A percentile compares a stretch with the other conserved stretches of the same genome.
These are phyloP conservation scores for Drosophila acutilabella DNA, from an alignment of 2,888 invertebrate genomes.

Conservation along the genomic window DNA sequence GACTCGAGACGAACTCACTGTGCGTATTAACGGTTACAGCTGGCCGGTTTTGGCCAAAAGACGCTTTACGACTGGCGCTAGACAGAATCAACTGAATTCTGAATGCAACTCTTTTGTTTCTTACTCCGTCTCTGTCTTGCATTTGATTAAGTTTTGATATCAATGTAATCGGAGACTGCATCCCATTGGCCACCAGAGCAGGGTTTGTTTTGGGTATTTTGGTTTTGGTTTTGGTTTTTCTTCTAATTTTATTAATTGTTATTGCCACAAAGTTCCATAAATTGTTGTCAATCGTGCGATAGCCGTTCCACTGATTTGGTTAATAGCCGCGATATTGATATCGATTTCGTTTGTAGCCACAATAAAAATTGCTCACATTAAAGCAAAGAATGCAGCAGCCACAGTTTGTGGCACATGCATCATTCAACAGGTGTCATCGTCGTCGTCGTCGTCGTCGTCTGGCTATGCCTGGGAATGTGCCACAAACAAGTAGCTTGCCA, in stretches of 20 bases:
- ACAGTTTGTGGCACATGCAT: constrained; percentile 26
- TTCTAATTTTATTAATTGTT: constrained; percentile 82
- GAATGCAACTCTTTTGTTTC: constrained; percentile 53
- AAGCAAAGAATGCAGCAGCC: constrained; percentile 27
- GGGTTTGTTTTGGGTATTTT: constrained; percentile 1
- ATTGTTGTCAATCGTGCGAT: constrained; percentile 62
- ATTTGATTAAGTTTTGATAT: constrained; percentile 74
- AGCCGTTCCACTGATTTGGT: constrained; percentile 75
- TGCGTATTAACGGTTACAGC: constrained; percentile 61
- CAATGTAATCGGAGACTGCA: constrained; percentile 59
- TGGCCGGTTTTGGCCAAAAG: constrained; percentile 62
- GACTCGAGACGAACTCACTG: constrained; percentile 4
- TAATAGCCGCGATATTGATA: constrained; percentile 72
- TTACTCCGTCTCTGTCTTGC: constrained; percentile 14
- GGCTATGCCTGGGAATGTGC: constrained; percentile 21
- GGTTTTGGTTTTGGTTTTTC: constrained; percentile 32
- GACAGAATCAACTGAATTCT: constrained; percentile 32
- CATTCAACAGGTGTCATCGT: constrained; percentile 30
- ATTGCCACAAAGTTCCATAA: constrained; percentile 78
- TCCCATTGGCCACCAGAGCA: constrained; percentile 57
- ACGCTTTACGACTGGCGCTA: constrained; percentile 67
- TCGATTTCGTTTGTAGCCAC: constrained; percentile 68
- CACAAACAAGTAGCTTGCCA: constrained; percentile 19
- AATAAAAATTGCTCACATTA: constrained; percentile 76
- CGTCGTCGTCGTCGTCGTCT: constrained; percentile 8